These are phyloP conservation scores for Sylvilagus bachmani DNA, from an alignment of 2,113 vertebrate genomes.

Conservation along the genomic window DNA sequence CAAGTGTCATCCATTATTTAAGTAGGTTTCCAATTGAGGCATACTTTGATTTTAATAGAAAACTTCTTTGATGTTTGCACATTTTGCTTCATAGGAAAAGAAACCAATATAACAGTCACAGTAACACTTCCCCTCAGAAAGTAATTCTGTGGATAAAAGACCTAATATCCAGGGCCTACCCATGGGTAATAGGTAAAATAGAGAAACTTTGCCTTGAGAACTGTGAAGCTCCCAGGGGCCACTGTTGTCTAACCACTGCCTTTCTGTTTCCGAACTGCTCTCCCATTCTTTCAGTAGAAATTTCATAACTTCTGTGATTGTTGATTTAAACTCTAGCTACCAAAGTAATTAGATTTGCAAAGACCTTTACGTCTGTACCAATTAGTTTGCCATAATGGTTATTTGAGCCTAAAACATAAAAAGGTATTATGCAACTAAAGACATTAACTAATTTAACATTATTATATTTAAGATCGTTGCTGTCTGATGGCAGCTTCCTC, in stretches of 20 bases:
- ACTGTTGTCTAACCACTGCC: neutral
- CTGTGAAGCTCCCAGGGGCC: neutral
- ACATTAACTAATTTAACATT: neutral
- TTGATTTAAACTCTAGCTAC: conserved; percentile 44
- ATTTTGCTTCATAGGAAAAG: conserved; percentile 57
- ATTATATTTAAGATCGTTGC: neutral
- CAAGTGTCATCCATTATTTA: conserved; percentile 66
- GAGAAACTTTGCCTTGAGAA: neutral
- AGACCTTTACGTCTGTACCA: conserved; percentile 23
- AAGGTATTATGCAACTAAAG: neutral
- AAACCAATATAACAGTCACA: conserved; percentile 6
- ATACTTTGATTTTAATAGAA: conserved; percentile 62
- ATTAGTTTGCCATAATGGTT: neutral
- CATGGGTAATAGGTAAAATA: neutral
- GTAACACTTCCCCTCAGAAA: conserved; percentile 37
- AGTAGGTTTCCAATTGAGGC: conserved; percentile 53
- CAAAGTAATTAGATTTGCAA: conserved; percentile 19
- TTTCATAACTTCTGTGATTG: neutral
- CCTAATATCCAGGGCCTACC: neutral
- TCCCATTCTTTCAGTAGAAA: neutral
- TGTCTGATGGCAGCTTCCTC: neutral
- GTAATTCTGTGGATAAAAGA: conserved; percentile 34
- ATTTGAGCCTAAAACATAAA: neutral
- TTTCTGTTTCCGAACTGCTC: neutral
- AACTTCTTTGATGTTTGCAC: conserved; percentile 58